Base-by-base conservation (phyloP, 2,888 invertebrate species). In the Pimpla rufipes region DNA sequence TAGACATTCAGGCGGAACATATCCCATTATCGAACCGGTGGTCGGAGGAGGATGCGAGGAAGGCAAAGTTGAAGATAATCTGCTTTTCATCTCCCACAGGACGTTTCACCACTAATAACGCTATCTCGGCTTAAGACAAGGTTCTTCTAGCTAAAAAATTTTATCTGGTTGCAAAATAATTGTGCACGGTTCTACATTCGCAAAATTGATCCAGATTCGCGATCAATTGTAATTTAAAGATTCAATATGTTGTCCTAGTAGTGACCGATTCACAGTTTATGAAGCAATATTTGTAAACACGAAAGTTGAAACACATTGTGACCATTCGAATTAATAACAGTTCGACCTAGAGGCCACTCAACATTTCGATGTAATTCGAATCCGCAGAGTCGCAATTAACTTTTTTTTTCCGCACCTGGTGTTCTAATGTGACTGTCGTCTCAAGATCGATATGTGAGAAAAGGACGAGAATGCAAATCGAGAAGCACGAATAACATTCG, bases 1-100 rank as follows among this genome's bases (percentile, higher is more conserved):
- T 18, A 55, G 42, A 35, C 70, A 71, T 57, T 18, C 70, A 57
- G 37, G 70, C 70, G 40, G 52, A 70, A 52, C 37, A 40, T 55
- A 70, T 52, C 52, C 70, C 52, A 70, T 70, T 70, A 70, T 70
- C 52, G 16, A 40, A 40, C 7, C 70, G 23, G 16, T 23, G 13
- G 13, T 6, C 6, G 42, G 8, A 37, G 52, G 21, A 52, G 16
- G 11, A 35, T 18, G 42, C 13, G 70, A 55, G n/a, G 40, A 23
- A 68, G 47, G 11, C 3, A 35, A 35, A 5, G 35, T 16, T 6
- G 10, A 50, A 68, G 55, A 71, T 70, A n/a, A n/a, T 50, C 52
- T 13, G 68, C 68, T 52, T 67, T 67, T n/a, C n/a, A n/a, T n/a
- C n/a, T n/a, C n/a, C n/a, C n/a, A n/a, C n/a, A 37, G 35, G 35